Evolutionary conservation across 2,113 vertebrate species (phyloP).

Genomic region (Xyliphius kryptos): DNA sequence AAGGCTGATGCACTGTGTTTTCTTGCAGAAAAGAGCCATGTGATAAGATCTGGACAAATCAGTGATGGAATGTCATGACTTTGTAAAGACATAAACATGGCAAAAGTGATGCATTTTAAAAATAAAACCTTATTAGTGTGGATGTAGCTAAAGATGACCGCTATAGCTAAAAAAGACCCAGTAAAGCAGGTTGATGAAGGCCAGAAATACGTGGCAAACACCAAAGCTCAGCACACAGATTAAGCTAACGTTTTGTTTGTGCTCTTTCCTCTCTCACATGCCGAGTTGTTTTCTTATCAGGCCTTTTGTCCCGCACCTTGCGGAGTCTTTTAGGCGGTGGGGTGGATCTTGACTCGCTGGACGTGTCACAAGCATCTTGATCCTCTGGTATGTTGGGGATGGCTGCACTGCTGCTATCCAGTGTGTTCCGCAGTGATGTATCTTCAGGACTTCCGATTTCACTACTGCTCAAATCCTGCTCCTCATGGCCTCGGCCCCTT

Average conservation of each 20-base stretch:
- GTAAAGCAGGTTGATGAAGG: slow-evolving; percentile 43
- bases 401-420: slow-evolving; percentile 68
- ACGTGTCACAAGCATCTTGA: slow-evolving; percentile 61
- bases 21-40: too few relatives aligned
- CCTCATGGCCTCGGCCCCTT: slow-evolving; percentile 60
- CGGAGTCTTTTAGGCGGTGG: slow-evolving; percentile 65
- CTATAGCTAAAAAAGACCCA: slow-evolving; percentile 15
- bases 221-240: slow-evolving; percentile 5
- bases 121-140: too few relatives aligned
- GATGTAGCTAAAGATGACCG: too few relatives aligned
- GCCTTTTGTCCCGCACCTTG: slow-evolving; percentile 66
- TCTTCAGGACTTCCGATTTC: slow-evolving; percentile 92
- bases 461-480: slow-evolving; percentile 86
- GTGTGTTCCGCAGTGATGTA: slow-evolving; percentile 70
- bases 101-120: too few relatives aligned
- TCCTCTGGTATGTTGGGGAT: slow-evolving; percentile 68
- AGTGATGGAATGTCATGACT: too few relatives aligned
- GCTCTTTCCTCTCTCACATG: slow-evolving; percentile 59
- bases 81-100: too few relatives aligned
- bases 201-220: slow-evolving; percentile 23
- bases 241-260: slow-evolving; percentile 52
- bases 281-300: slow-evolving; percentile 62
- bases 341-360: slow-evolving; percentile 63
- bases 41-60: too few relatives aligned
- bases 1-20: too few relatives aligned